Evolutionary conservation across 2,797 vertebrate genomes (phyloP).

Genomic region (Diceros bicornis): DNA sequence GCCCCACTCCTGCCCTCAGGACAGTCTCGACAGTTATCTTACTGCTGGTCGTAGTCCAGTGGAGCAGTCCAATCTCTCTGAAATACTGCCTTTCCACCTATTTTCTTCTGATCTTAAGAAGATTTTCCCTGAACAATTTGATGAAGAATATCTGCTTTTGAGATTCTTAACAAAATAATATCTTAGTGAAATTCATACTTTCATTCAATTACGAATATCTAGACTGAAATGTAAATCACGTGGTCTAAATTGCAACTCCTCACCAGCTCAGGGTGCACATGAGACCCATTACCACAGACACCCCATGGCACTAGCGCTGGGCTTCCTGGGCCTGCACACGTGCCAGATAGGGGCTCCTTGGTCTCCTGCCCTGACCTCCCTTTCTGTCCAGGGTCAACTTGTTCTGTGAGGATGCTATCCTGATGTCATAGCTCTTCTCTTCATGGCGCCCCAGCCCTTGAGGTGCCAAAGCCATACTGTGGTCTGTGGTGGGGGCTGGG

Average conservation of each 20-base stretch:
- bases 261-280: fast-evolving
- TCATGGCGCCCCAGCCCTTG: background rate
- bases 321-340: background rate
- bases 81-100: background rate
- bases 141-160: background rate
- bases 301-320: background rate
- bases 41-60: background rate
- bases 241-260: background rate
- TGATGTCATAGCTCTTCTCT: background rate
- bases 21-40: too few species aligned
- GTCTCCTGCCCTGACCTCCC: background rate
- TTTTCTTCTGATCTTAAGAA: background rate
- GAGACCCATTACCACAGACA: background rate
- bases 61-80: background rate
- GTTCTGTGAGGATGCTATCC: background rate
- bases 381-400: too few species aligned
- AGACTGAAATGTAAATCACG: background rate
- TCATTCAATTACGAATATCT: background rate
- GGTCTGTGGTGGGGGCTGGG: background rate
- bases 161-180: background rate
- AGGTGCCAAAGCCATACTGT: background rate
- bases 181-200: background rate
- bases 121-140: background rate
- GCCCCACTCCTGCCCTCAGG: background rate
- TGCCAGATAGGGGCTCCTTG: background rate